Conservation (phyloP, 2,797 vertebrate genomes). For the Alca torda region DNA sequence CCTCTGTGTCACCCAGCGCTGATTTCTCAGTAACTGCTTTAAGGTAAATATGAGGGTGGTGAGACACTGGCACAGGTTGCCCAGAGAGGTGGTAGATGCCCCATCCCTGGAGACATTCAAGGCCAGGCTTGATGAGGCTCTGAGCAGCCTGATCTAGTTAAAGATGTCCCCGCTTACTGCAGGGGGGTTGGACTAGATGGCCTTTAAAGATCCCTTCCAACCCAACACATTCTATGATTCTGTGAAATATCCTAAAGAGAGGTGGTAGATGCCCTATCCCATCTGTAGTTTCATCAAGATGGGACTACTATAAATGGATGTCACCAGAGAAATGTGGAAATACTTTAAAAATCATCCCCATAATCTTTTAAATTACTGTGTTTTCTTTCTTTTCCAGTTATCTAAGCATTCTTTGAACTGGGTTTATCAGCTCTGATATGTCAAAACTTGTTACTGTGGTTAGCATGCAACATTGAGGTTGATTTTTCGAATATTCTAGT, state of each 20-base stretch:
- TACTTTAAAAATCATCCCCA: not conserved
- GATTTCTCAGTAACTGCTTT: not conserved
- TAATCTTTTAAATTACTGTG: not conserved
- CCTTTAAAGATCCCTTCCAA: too few relatives aligned
- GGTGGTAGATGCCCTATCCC: not conserved
- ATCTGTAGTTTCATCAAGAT: not conserved
- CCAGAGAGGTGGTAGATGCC: too few relatives aligned
- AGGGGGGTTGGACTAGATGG: too few relatives aligned
- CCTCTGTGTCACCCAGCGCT: not conserved
- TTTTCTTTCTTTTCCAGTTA: not conserved
- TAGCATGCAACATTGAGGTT: not conserved
- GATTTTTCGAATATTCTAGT: not conserved
- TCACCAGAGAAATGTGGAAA: not conserved
- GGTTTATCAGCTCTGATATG: not conserved
- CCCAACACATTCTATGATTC: too few relatives aligned
- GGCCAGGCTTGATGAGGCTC: too few relatives aligned
- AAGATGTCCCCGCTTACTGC: too few relatives aligned
- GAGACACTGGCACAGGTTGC: too few relatives aligned
- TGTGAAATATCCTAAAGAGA: not conserved
- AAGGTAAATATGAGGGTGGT: not conserved
- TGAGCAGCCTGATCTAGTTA: too few relatives aligned
- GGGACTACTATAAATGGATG: not conserved
- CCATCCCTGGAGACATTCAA: too few relatives aligned
- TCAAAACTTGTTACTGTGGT: not conserved
- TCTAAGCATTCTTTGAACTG: not conserved